phyloP scores from a whole-genome alignment of 2,888 invertebrate genomes.

The Scelioninae gen. 1 region DNA sequence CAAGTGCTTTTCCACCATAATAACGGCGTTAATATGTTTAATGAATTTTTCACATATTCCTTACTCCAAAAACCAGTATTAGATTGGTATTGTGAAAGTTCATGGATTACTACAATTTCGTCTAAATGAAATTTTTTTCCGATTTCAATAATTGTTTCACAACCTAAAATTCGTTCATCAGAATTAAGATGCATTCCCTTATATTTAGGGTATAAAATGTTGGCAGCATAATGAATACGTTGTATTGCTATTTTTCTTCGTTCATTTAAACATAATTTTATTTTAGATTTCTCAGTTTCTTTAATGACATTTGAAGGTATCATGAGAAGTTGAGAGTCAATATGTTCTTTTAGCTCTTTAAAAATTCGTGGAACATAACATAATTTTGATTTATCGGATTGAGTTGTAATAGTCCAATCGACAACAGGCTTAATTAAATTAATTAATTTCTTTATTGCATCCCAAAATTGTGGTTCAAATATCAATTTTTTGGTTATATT shows the following conservation, averaged over 20 bases:
- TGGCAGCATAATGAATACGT: slow-evolving; percentile 55
- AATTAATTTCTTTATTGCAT: slow-evolving; percentile 15
- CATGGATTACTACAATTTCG: slow-evolving; percentile 25
- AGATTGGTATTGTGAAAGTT: slow-evolving; percentile 44
- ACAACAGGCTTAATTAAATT: slow-evolving; percentile 23
- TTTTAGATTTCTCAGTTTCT: slow-evolving; percentile 1
- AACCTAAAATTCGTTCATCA: slow-evolving; percentile 18
- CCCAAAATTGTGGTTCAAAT: slow-evolving; percentile 46
- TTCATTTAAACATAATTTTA: not conserved
- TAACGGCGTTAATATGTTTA: slow-evolving; percentile 18
- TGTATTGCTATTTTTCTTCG: slow-evolving; percentile 38
- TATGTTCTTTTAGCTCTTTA: slow-evolving; percentile 49
- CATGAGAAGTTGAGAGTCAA: not conserved
- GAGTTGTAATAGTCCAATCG: slow-evolving; percentile 1
- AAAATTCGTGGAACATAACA: slow-evolving; percentile 23
- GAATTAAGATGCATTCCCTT: slow-evolving; percentile 40
- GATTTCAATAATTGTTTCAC: slow-evolving; percentile 31
- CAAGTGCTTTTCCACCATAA: slow-evolving; percentile 60
- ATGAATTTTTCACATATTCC: slow-evolving; percentile 38
- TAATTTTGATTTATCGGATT: slow-evolving; percentile 19
- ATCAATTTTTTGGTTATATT: slow-evolving; percentile 30
- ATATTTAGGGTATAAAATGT: slow-evolving; percentile 53
- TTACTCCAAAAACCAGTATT: slow-evolving; percentile 42
- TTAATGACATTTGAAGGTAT: not conserved
- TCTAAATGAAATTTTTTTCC: slow-evolving; percentile 43